Conservation (phyloP, 2,888 invertebrate genomes). For the Andrena praecox region DNA sequence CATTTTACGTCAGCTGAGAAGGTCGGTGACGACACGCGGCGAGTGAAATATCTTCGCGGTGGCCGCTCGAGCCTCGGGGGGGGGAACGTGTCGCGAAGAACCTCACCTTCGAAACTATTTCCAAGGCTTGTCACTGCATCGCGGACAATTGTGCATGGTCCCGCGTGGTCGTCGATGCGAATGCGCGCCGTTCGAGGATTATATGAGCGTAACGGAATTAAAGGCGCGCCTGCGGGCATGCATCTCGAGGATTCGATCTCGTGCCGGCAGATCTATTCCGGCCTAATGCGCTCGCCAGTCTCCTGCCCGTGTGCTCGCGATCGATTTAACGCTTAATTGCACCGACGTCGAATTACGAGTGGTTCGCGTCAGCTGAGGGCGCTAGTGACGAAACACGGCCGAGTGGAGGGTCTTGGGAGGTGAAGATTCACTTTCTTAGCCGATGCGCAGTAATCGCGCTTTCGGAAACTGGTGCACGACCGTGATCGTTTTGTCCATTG, state of each 20-base stretch:
- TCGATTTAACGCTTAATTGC: constrained; percentile 19
- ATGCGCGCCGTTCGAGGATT: background rate
- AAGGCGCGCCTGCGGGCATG: background rate
- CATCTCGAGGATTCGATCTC: background rate
- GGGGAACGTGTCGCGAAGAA: constrained; percentile 47
- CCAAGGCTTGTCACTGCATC: constrained; percentile 25
- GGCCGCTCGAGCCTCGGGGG: background rate
- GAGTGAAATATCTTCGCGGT: constrained; percentile 67
- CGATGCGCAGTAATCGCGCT: constrained; percentile 47
- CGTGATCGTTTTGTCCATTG: constrained; percentile 13
- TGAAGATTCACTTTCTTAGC: constrained; percentile 30
- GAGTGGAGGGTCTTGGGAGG: constrained; percentile 67
- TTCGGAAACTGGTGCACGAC: constrained; percentile 33
- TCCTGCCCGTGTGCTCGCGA: background rate
- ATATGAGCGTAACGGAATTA: background rate
- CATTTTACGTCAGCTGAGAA: constrained; percentile 76
- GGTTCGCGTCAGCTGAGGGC: constrained; percentile 69
- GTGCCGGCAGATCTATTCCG: background rate
- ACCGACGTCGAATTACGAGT: constrained; percentile 15
- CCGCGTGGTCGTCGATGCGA: background rate
- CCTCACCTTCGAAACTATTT: constrained; percentile 41
- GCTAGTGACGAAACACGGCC: constrained; percentile 68
- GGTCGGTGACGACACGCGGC: constrained; percentile 70
- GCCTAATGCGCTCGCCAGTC: background rate
- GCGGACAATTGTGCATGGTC: background rate